Percentiles rank a stretch among this genome's conserved stretches.
phyloP scores from a whole-genome alignment of 2,113 vertebrate species.

The Baryphthengus martii region DNA sequence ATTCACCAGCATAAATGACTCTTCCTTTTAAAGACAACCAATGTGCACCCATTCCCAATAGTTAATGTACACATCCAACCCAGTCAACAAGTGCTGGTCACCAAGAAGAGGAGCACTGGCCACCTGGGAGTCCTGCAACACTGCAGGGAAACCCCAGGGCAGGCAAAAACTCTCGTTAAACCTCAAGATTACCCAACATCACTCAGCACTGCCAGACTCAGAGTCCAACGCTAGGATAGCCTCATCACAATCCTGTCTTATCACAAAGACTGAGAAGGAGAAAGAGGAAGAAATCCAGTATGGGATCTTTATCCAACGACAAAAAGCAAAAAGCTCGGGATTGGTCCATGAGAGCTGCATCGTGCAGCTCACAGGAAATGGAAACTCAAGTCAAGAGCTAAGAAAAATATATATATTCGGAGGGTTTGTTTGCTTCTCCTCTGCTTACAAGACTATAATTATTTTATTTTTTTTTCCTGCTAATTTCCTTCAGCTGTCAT shows the following conservation, averaged over 20 bases:
- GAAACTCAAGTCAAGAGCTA: not conserved
- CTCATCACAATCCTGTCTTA: not conserved
- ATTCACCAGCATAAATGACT: not conserved
- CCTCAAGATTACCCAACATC: no score
- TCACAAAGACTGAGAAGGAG: not conserved
- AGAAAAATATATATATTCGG: not conserved
- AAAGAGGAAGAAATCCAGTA: not conserved
- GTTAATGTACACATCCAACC: not conserved
- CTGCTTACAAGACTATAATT: not conserved
- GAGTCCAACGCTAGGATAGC: not conserved
- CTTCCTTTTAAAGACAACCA: not conserved
- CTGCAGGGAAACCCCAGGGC: not conserved
- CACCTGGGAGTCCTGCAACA: not conserved
- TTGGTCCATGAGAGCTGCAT: not conserved
- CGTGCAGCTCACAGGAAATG: not conserved
- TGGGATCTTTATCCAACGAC: not conserved
- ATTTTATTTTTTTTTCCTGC: not conserved
- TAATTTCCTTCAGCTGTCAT: not conserved
- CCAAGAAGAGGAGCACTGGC: not conserved
- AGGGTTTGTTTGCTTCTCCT: not conserved
- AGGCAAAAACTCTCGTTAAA: not conserved
- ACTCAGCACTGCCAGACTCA: not conserved
- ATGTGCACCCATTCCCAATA: fast-evolving
- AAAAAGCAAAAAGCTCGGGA: not conserved
- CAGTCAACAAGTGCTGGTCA: not conserved